Base-by-base conservation (phyloP, 2,888 invertebrate species). In the Zele albiditarsus region DNA sequence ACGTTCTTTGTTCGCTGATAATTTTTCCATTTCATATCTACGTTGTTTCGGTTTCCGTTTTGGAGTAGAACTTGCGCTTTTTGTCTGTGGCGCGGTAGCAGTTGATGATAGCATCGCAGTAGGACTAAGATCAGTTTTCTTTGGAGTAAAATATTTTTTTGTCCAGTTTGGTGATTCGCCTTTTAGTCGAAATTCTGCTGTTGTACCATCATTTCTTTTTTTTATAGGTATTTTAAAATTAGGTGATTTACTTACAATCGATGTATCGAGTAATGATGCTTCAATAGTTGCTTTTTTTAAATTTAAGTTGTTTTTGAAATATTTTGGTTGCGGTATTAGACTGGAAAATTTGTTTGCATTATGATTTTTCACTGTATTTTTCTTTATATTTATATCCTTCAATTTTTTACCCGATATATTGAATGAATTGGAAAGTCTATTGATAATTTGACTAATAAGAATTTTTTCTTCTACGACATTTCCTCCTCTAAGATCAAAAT, bases 221-320 rank as follows among this genome's bases (percentile, higher is more conserved):
- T 66, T 46, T 16, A 58, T 46, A 10, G 63, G 42, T 60, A 80
- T 49, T 33, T 71, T 69, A 10, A 84, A 83, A 82, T 87, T 88
- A 23, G 88, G 87, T 0, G 88, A 88, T 70, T 82, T 86, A 38
- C 86, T 87, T 58, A 88, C 73, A 27, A 87, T 85, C 28, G 84
- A 83, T n/a, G 77, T 81, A 73, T 84, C 79, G n/a, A 76, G 68
- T 62, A 75, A 28, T 10, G 1, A 5, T 46, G 65, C 63, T 10
- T 58, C 23, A 57, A 63, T 69, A 20, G 73, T 66, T 28, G 67
- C 53, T 16, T 58, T 68, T 49, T 72, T 46, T 70, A 16, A 5
- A 23, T 25, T 20, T 65, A 53, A 5, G 38, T 78, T 71, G 6
- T 53, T 69, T 68, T 70, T 73, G 33, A 69, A 71, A 33, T 75